Evolutionary conservation across 2,797 vertebrate species (phyloP), one percentile per base, ranked within the genome.

Genomic region (Sarcoramphus papa): DNA sequence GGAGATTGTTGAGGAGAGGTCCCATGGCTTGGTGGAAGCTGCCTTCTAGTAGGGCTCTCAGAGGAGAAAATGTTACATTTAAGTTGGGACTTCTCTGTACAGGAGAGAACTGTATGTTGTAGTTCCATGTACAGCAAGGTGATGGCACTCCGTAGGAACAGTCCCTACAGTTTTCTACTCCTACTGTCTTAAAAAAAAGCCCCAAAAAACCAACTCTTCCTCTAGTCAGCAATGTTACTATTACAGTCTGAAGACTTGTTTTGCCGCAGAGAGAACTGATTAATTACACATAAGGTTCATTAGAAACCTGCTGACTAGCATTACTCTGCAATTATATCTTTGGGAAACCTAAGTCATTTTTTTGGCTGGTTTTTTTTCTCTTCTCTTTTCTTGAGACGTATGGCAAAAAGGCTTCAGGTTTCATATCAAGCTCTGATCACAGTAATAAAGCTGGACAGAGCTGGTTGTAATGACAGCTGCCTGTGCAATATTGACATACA

Each of bases 271-370:
- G 64, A 97, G 92, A 93, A 77, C 75, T 73, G 70, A 97, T 98
- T 97, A 98, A 98, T 98, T 98, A 98, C 98, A 92, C 70, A 98
- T 97, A 97, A 97, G 77, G 81, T 92, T 98, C 93, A 97, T 98
- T 98, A 98, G 98, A 98, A 99, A 99, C 97, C 90, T 93, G 96
- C 98, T 98, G 96, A 97, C 95, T 94, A 91, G 35, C 74, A 72
- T 97, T 85, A 90, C 69, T 92, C 77, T 94, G 76, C 87, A 96
- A 69, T 97, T 97, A 88, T 93, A 97, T 94, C 94, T 94, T 91
- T 92, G 90, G 82, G 93, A 97, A 98, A 97, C 43, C 51, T 28
- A 76, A 97, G 87, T 94, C 92, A 68, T 80, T 56, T 70, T 88
- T 95, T 86, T 84, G 31, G 22, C 37, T 91, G 13, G 3, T 7